Percentiles rank a stretch among this genome's conserved stretches.
phyloP scores from a whole-genome alignment of 2,888 invertebrate species.

The Apocheima hispidaria region DNA sequence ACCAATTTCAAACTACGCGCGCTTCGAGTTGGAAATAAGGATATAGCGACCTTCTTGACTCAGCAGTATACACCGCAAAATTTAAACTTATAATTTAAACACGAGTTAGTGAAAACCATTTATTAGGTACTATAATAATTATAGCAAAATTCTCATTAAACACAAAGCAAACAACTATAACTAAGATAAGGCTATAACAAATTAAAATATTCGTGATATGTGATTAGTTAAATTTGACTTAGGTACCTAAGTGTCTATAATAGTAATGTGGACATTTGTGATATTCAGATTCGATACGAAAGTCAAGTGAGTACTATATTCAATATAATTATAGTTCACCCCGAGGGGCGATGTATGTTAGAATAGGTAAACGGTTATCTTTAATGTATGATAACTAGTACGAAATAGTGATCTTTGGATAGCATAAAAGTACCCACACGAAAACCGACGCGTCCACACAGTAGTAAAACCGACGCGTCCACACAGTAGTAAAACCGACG shows the following conservation, averaged over 20 bases:
- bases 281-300: constrained; percentile 50
- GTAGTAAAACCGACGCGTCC: too few species aligned
- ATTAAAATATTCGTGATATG: constrained; percentile 79
- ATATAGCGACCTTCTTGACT: too few species aligned
- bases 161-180: constrained; percentile 82
- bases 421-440: not conserved
- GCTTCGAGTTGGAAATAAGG: too few species aligned
- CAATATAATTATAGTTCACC: not conserved
- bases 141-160: constrained; percentile 78
- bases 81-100: constrained; percentile 26
- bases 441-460: too few species aligned
- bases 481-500: too few species aligned
- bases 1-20: too few species aligned
- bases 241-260: constrained; percentile 60
- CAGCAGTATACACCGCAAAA: not conserved
- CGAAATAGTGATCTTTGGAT: not conserved
- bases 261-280: constrained; percentile 60
- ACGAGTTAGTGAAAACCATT: constrained; percentile 68
- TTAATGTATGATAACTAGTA: not conserved
- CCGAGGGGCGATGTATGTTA: not conserved
- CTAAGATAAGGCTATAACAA: constrained; percentile 76
- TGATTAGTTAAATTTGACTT: constrained; percentile 80
- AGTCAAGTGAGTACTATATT: not conserved
- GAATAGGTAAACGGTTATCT: not conserved
- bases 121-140: constrained; percentile 66